Conservation (phyloP, 2,888 invertebrate species). For the Scaptomyza tumidula region DNA sequence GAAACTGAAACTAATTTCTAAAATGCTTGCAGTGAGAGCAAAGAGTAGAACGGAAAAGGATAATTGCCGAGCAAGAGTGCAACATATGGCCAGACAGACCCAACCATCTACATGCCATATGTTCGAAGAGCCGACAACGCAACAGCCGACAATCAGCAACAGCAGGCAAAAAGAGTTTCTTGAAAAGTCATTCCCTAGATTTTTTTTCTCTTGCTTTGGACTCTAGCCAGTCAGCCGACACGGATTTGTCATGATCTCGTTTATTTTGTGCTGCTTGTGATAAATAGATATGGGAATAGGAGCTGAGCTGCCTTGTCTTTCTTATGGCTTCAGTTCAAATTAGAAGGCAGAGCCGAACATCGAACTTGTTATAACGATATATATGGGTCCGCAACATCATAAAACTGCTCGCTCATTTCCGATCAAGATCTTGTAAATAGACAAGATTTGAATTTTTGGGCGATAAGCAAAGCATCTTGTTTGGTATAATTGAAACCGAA, state of each 20-base stretch:
- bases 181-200: conserved; percentile 35
- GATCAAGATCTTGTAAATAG: conserved; percentile 53
- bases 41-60: conserved; percentile 62
- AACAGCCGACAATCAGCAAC: conserved; percentile 20
- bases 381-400: conserved; percentile 27
- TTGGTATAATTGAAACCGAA: conserved; percentile 26
- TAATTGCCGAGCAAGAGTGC: conserved; percentile 72
- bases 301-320: conserved; percentile 28
- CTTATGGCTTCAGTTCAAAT: conserved; percentile 59
- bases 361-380: conserved; percentile 64
- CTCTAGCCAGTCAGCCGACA: conserved; percentile 60
- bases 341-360: conserved; percentile 47
- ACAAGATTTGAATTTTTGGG: conserved; percentile 40
- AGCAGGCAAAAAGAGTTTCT: conserved; percentile 65
- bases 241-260: conserved; percentile 75
- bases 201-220: not conserved
- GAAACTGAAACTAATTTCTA: conserved; percentile 76
- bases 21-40: conserved; percentile 26
- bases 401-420: conserved; percentile 68
- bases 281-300: conserved; percentile 58
- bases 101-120: conserved; percentile 32
- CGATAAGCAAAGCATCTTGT: conserved; percentile 47
- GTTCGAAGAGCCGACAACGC: conserved; percentile 12
- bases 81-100: conserved; percentile 71
- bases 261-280: conserved; percentile 63